These are phyloP conservation scores for Typhlichthys eigenmanni DNA, from an alignment of 2,797 vertebrate species.

Conservation along the genomic window DNA sequence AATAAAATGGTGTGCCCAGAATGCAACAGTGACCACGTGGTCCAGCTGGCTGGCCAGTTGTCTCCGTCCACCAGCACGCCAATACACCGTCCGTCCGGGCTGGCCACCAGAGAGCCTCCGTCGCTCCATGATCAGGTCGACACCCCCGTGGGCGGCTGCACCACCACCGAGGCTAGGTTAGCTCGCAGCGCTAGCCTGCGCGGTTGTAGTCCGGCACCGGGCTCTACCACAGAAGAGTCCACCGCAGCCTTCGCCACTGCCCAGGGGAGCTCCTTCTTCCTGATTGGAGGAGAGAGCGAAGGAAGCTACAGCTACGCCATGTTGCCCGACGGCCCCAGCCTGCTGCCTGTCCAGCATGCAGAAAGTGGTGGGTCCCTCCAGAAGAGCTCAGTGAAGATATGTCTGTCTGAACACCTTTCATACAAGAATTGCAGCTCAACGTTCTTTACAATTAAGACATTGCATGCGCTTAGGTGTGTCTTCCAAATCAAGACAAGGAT, in stretches of 20 bases:
- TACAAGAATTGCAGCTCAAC: no score
- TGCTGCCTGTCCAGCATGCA: slow-evolving; percentile 7
- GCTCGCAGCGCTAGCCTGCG: slow-evolving; percentile 18
- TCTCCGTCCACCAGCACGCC: slow-evolving; percentile 71
- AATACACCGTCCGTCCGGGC: slow-evolving; percentile 8
- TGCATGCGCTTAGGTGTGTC: no score
- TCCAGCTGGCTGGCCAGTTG: slow-evolving; percentile 76
- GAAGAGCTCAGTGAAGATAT: slow-evolving; percentile 5
- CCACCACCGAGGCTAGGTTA: slow-evolving; percentile 31
- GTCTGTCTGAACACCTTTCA: slow-evolving; percentile 3
- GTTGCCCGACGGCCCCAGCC: slow-evolving; percentile 12
- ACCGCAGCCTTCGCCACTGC: slow-evolving; percentile 59
- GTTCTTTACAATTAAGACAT: no score
- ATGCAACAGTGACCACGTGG: slow-evolving; percentile 89
- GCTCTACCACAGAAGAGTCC: neutral
- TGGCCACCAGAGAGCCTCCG: slow-evolving; percentile 12
- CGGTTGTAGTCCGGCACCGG: slow-evolving; percentile 39
- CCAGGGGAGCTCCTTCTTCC: slow-evolving; percentile 62
- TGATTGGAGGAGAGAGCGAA: slow-evolving; percentile 32
- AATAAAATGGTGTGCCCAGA: slow-evolving; percentile 76
- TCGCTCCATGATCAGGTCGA: slow-evolving; percentile 31
- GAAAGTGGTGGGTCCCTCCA: slow-evolving; percentile 48
- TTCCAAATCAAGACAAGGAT: no score
- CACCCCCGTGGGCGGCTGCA: slow-evolving; percentile 8
- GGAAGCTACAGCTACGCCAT: slow-evolving; percentile 67